Percentiles rank a stretch among this genome's conserved stretches.
phyloP scores from a whole-genome alignment of 2,113 vertebrate species.

The Crypturellus undulatus region DNA sequence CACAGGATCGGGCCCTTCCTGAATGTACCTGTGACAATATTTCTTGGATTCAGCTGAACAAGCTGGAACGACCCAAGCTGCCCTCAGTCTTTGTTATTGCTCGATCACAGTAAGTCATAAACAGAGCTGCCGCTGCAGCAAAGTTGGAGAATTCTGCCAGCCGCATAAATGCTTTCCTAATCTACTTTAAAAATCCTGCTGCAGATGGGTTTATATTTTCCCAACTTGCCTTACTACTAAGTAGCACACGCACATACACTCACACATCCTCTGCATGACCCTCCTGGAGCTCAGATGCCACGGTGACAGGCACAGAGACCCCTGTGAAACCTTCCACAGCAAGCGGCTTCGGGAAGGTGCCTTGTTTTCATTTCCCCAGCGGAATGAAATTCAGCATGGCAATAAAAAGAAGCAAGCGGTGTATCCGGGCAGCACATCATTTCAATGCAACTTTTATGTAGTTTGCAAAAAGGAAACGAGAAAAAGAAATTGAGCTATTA shows the following conservation, averaged over 20 bases:
- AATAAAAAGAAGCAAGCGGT: constrained; percentile 1
- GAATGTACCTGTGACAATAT: not conserved
- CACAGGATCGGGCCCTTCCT: not conserved
- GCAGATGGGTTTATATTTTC: not conserved
- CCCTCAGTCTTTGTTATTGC: not conserved
- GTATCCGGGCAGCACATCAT: not conserved
- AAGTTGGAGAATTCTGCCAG: not conserved
- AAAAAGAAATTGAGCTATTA: not conserved
- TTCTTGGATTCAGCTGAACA: not conserved
- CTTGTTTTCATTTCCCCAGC: not conserved
- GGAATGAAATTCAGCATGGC: not conserved
- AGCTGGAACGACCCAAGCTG: not conserved
- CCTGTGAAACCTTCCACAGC: not conserved
- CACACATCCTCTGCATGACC: not conserved
- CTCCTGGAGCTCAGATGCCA: not conserved
- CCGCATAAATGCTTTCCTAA: not conserved
- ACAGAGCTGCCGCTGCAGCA: not conserved
- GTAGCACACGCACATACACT: not conserved
- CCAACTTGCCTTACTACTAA: not conserved
- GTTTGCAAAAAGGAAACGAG: not conserved
- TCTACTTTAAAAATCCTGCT: not conserved
- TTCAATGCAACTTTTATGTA: not conserved
- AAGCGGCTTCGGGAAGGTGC: not conserved
- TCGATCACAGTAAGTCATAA: not conserved
- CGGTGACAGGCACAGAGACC: not conserved